Percentiles rank a stretch among this genome's conserved stretches.
Evolutionary conservation across 2,888 invertebrate genomes (phyloP).

Genomic region (Macropis europaea): DNA sequence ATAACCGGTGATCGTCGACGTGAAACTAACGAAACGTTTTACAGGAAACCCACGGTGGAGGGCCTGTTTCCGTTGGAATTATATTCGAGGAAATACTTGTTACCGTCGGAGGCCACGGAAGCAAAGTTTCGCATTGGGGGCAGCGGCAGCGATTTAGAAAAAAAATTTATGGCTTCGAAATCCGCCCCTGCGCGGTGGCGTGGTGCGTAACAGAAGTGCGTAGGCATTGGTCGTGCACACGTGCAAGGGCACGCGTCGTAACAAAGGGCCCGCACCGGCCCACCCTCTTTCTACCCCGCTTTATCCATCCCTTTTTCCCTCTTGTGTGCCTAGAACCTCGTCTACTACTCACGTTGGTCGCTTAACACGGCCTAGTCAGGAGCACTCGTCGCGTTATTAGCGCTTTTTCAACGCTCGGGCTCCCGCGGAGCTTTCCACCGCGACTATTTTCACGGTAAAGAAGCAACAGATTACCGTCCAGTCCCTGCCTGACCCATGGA

Average conservation of each 20-base stretch:
- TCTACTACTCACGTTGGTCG: conserved; percentile 36
- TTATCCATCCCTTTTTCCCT: conserved; percentile 58
- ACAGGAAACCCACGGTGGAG: too few relatives aligned
- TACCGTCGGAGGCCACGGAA: conserved; percentile 8
- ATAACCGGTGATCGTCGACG: too few relatives aligned
- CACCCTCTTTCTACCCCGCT: conserved; percentile 59
- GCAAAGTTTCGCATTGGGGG: not conserved
- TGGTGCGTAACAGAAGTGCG: conserved; percentile 68
- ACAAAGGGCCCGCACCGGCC: conserved; percentile 78
- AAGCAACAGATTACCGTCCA: conserved; percentile 33
- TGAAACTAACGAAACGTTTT: too few relatives aligned
- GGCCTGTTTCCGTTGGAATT: not conserved
- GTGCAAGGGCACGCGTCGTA: conserved; percentile 79
- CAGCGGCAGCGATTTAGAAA: conserved; percentile 19
- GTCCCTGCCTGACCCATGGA: not conserved
- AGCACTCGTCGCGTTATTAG: conserved; percentile 54
- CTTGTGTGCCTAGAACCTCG: conserved; percentile 35
- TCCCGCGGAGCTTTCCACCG: conserved; percentile 47
- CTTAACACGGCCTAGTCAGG: conserved; percentile 35
- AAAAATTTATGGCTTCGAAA: conserved; percentile 46
- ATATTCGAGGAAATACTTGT: conserved; percentile 27
- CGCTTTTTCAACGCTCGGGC: conserved; percentile 46
- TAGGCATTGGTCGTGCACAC: conserved; percentile 78
- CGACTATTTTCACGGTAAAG: conserved; percentile 27
- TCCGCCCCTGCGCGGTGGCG: conserved; percentile 48